Conservation (phyloP, 2,797 vertebrate species). For the Scomberomorus guttatus region DNA sequence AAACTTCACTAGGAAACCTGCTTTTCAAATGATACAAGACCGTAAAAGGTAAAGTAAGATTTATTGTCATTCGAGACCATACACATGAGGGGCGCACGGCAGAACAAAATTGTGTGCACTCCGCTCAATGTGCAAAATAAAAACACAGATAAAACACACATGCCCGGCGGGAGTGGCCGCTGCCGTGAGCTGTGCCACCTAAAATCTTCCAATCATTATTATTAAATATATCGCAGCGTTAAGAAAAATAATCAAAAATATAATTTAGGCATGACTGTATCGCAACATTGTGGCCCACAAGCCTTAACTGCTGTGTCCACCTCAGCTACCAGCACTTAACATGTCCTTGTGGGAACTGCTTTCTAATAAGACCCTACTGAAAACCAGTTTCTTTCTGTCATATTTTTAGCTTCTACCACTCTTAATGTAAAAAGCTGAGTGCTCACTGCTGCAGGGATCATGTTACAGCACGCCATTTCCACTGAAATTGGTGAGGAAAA, state of each 20-base stretch:
- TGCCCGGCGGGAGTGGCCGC: too few relatives aligned
- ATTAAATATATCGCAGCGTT: background rate
- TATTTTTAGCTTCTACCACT: slow-evolving; percentile 16
- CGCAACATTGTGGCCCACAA: background rate
- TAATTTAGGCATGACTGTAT: background rate
- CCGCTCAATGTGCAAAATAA: too few relatives aligned
- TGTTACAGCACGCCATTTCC: slow-evolving; percentile 34
- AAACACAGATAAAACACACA: too few relatives aligned
- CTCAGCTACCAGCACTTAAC: too few relatives aligned
- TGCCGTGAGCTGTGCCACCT: too few relatives aligned
- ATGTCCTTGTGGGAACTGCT: background rate
- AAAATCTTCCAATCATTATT: background rate
- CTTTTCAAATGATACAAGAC: background rate
- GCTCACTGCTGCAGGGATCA: slow-evolving; percentile 47
- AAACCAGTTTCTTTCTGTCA: background rate
- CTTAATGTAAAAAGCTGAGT: slow-evolving; percentile 36
- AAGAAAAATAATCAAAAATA: background rate
- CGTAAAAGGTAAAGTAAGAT: background rate
- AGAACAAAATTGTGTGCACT: too few relatives aligned
- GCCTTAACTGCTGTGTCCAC: background rate
- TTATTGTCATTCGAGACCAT: background rate
- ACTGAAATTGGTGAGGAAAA: slow-evolving; percentile 44
- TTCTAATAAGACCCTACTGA: background rate
- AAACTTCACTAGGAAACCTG: background rate
- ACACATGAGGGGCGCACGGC: too few relatives aligned